Evolutionary conservation across 37 sponge, comb jelly and placozoan genomes (phyloP).

Genomic region (Ianthella basta): DNA sequence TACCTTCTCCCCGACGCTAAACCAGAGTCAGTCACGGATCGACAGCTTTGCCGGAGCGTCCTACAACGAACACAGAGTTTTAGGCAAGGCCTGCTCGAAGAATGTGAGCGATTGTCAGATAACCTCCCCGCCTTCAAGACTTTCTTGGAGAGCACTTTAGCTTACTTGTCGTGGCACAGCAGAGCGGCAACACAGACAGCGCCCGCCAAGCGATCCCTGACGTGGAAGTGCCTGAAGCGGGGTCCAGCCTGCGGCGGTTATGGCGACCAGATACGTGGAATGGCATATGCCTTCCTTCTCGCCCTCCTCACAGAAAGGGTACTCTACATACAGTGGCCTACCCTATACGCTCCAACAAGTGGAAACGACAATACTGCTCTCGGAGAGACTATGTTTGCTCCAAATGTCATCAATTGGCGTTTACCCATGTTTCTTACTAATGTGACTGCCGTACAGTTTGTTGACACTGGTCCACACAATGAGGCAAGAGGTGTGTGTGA

Average conservation of each 20-base stretch:
- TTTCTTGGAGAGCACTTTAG: background rate
- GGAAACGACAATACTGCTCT: background rate
- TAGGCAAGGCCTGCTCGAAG: background rate
- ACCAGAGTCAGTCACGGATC: too few species aligned
- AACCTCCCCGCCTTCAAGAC: background rate
- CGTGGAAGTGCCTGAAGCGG: slow-evolving; percentile 8
- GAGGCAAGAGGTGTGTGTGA: background rate
- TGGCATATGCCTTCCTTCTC: background rate
- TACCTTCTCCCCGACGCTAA: too few species aligned
- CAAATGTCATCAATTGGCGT: background rate
- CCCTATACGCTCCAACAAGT: background rate
- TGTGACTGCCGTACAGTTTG: background rate
- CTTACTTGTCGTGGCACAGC: slow-evolving; percentile 8
- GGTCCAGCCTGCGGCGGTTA: slow-evolving; percentile 4
- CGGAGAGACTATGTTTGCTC: background rate
- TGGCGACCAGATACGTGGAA: slow-evolving; percentile 24
- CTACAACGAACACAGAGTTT: background rate
- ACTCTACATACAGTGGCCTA: background rate
- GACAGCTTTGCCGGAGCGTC: background rate
- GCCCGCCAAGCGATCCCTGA: background rate
- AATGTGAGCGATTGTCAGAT: background rate
- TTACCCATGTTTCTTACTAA: background rate
- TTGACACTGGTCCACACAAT: background rate
- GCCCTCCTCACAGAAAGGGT: background rate
- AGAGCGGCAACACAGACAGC: background rate